Evolutionary conservation across 2,113 vertebrate genomes (phyloP).

Genomic region (Sciurus niger): DNA sequence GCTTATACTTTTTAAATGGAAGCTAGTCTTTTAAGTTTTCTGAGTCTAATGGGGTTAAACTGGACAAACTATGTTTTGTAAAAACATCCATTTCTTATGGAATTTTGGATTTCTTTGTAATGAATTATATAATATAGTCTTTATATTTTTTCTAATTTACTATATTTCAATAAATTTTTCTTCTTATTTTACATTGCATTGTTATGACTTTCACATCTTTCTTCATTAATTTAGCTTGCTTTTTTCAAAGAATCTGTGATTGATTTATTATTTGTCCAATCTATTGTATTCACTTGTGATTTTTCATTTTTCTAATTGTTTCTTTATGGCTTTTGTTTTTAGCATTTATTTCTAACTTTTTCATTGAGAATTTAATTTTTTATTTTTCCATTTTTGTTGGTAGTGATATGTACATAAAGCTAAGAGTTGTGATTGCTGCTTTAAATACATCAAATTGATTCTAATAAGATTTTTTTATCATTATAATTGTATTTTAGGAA

Average conservation of each 20-base stretch:
- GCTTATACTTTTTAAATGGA: neutral
- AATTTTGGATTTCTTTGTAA: neutral
- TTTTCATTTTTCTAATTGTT: neutral
- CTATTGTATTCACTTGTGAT: neutral
- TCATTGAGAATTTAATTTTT: neutral
- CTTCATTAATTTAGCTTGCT: neutral
- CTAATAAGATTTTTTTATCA: neutral
- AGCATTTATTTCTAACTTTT: neutral
- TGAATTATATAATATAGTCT: neutral
- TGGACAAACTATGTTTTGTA: neutral
- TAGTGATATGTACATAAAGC: neutral
- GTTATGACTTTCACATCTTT: neutral
- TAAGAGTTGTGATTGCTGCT: neutral
- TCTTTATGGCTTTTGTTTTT: neutral
- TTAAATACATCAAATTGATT: neutral
- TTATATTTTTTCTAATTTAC: neutral
- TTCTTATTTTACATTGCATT: neutral
- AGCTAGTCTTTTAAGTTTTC: neutral
- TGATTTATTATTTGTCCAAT: neutral
- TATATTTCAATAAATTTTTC: neutral
- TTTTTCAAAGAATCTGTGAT: neutral
- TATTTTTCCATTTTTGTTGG: neutral
- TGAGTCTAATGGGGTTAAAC: neutral
- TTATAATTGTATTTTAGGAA: neutral
- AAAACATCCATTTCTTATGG: neutral